These are phyloP conservation scores for Cephus sareptanus DNA, from an alignment of 2,888 invertebrate genomes.

Conservation along the genomic window DNA sequence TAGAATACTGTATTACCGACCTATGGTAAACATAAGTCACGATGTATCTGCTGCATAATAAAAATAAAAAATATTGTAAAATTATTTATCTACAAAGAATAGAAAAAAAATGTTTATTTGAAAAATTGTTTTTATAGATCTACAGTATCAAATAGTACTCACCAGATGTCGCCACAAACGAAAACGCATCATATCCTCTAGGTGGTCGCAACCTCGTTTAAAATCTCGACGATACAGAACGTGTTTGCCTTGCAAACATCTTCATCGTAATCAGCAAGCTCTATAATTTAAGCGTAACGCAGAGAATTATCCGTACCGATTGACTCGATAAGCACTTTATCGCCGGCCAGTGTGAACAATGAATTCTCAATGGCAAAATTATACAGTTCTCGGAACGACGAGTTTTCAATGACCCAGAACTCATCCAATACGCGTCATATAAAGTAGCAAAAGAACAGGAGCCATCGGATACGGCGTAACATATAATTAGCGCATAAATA, in stretches of 20 bases:
- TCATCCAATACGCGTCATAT: background rate
- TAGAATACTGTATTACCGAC: background rate
- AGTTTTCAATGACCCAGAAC: background rate
- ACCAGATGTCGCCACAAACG: background rate
- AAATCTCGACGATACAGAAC: background rate
- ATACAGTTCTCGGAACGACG: background rate
- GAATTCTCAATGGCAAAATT: background rate
- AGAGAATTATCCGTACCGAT: background rate
- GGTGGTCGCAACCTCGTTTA: background rate
- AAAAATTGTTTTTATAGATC: background rate
- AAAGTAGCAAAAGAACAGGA: background rate
- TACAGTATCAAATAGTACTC: background rate
- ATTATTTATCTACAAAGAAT: too few relatives aligned
- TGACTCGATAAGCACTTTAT: background rate
- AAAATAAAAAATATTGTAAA: background rate
- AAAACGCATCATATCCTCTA: background rate
- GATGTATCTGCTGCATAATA: background rate
- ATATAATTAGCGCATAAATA: background rate
- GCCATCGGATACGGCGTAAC: background rate
- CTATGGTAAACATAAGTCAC: background rate
- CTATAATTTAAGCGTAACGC: background rate
- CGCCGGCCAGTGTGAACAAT: background rate
- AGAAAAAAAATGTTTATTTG: background rate
- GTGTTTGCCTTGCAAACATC: background rate
- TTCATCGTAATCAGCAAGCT: background rate